These are phyloP conservation scores for Sphyrna mokarran DNA, from an alignment of 2,113 vertebrate genomes.

Conservation along the genomic window DNA sequence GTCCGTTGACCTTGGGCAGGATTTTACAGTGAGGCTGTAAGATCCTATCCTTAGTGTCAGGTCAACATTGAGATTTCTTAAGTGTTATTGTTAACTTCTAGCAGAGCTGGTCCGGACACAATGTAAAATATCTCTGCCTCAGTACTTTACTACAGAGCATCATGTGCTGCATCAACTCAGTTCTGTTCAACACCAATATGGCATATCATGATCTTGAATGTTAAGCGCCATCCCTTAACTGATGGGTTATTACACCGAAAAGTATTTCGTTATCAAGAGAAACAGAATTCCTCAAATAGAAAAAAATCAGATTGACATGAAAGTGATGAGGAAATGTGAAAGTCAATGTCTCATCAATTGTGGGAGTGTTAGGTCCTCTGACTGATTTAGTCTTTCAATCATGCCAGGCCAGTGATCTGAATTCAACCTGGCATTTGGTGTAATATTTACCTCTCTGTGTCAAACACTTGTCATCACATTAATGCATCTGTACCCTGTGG, in stretches of 20 bases:
- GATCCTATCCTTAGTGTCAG: too few species aligned
- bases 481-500: neutral
- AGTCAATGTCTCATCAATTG: neutral
- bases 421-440: neutral
- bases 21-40: too few species aligned
- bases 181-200: neutral
- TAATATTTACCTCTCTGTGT: conserved; percentile 33
- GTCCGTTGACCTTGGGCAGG: too few species aligned
- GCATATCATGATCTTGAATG: neutral
- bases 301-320: neutral
- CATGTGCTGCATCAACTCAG: too few species aligned
- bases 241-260: neutral
- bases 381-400: neutral
- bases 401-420: neutral
- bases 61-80: neutral
- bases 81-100: neutral
- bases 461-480: conserved; percentile 21
- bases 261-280: neutral
- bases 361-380: neutral
- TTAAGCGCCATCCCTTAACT: neutral
- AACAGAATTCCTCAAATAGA: neutral
- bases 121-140: neutral
- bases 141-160: neutral
- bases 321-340: neutral
- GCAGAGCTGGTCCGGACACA: neutral